Evolutionary conservation across 2,888 invertebrate species (phyloP).

Genomic region (Ectemnius lituratus): DNA sequence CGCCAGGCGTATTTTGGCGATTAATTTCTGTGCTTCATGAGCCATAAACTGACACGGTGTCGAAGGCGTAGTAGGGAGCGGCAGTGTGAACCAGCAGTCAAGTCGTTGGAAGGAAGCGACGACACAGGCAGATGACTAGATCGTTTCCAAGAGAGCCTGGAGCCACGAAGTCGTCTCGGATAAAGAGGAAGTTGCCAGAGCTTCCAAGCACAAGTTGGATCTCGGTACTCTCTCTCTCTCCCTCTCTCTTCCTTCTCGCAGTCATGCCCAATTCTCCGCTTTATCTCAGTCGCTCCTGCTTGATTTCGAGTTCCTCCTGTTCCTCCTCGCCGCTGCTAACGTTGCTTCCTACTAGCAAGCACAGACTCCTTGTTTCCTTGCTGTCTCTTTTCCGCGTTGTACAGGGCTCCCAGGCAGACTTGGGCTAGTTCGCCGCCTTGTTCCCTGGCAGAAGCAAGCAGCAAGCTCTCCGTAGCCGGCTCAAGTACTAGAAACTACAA

Average conservation of each 20-base stretch:
- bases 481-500: conserved; percentile 61
- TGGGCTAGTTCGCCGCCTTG: conserved; percentile 24
- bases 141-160: conserved; percentile 24
- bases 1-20: too few relatives aligned
- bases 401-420: conserved; percentile 20
- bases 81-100: background rate
- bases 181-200: conserved; percentile 33
- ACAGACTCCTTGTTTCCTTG: conserved; percentile 10
- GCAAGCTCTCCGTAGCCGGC: conserved; percentile 35
- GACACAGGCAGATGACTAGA: conserved; percentile 24
- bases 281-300: background rate
- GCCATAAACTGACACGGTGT: too few relatives aligned
- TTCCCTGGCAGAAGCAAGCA: conserved; percentile 21
- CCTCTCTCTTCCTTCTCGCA: background rate
- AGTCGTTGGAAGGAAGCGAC: conserved; percentile 9
- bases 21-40: too few relatives aligned
- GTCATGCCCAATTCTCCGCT: background rate
- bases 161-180: conserved; percentile 27
- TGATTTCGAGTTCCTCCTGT: background rate
- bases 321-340: background rate
- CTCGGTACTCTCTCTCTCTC: conserved; percentile 12
- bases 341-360: background rate
- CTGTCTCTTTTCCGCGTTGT: conserved; percentile 5
- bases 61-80: too few relatives aligned
- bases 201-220: conserved; percentile 29